phyloP scores from a whole-genome alignment of 1,140 invertebrate genomes.

The Panulirus ornatus region DNA sequence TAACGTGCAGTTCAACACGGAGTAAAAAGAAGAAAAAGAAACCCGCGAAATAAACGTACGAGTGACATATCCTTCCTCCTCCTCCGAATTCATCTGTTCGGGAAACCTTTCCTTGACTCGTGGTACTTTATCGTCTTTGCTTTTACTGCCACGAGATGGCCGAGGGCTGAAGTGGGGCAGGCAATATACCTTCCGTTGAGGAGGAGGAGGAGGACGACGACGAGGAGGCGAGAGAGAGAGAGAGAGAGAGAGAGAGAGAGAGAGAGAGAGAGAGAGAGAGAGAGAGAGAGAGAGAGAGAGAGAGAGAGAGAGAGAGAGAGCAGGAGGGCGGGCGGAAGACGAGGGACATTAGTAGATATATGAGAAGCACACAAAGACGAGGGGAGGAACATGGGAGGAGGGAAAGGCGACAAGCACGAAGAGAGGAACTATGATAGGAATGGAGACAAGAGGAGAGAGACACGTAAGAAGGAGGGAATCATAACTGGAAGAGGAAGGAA shows the following conservation, averaged over 20 bases:
- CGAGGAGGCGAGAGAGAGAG: background rate
- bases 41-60: too few relatives aligned
- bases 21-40: too few relatives aligned
- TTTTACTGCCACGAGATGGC: too few relatives aligned
- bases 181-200: background rate
- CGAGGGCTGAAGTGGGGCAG: background rate
- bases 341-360: too few relatives aligned
- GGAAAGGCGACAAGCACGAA: background rate
- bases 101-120: too few relatives aligned
- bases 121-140: too few relatives aligned
- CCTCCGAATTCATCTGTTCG: too few relatives aligned
- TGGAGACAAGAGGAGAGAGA: background rate
- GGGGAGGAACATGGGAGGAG: too few relatives aligned
- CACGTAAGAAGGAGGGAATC: background rate
- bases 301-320: slow-evolving; percentile 2
- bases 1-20: too few relatives aligned
- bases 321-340: too few relatives aligned
- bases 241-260: background rate
- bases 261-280: background rate
- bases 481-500: background rate
- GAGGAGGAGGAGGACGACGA: background rate
- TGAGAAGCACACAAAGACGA: too few relatives aligned
- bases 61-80: too few relatives aligned
- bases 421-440: background rate
- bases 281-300: background rate